Evolutionary conservation across 2,888 invertebrate species (phyloP), one percentile per base, ranked within the genome.

Genomic region (Baronia brevicornis): DNA sequence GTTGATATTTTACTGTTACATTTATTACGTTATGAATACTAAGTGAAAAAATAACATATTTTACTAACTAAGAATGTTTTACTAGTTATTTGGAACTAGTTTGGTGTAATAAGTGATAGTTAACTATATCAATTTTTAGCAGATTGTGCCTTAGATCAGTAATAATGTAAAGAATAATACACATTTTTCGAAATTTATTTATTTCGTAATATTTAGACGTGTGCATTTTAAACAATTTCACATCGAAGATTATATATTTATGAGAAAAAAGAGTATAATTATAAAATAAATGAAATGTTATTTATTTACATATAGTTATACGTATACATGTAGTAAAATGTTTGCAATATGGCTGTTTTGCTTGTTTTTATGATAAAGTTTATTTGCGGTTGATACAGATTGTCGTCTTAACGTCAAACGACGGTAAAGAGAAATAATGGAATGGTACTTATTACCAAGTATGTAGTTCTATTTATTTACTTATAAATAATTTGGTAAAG

Each of bases 381-480:
- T 77, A 74, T 79, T 77, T 70, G 64, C 71, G 70, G 70, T 74
- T 73, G 53, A 63, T 60, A 54, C 56, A 57, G 54, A 54, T 44
- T 43, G 55, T 66, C 58, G 59, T 66, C 57, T 57, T 52, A 47
- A 61, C 60, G 60, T 68, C 57, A 57, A 58, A 54, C 50, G 61
- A 63, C 61, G 66, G 58, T 62, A 52, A 70, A 67, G 60, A 57
- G 18, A 18, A 23, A 28, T 26, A 70, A 65, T 44, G 61, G 63
- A 48, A 66, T 69, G 72, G 79, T 84, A 82, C 70, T 77, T 79
- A 78, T 62, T 78, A 75, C 77, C 72, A 60, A 67, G 62, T 77
- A 75, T 71, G 71, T 82, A 80, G 78, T 74, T 80, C 61, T 82
- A 82, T 84, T 84, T 84, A 82, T 82, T 82, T 82, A 79, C 77